A percentile compares a stretch with the other conserved stretches of the same genome.
These are phyloP conservation scores for Sinotaia quadrata DNA, from an alignment of 2,888 invertebrate species.

Conservation along the genomic window DNA sequence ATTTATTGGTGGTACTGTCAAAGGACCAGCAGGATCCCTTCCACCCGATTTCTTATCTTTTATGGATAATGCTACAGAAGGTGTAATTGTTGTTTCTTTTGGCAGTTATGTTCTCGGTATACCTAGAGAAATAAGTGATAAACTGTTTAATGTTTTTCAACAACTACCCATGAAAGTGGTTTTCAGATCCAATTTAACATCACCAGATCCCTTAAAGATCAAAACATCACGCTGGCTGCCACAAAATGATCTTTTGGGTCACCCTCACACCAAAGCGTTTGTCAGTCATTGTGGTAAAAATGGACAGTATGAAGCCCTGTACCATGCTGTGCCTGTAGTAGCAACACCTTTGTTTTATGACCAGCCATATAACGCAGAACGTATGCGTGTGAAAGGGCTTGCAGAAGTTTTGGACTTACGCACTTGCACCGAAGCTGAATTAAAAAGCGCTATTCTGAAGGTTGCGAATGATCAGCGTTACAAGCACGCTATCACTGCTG, in stretches of 20 bases:
- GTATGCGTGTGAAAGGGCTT: constrained; percentile 26
- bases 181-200: constrained; percentile 33
- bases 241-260: constrained; percentile 52
- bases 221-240: constrained; percentile 46
- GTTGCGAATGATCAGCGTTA: constrained; percentile 22
- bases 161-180: constrained; percentile 36
- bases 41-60: constrained; percentile 34
- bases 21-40: constrained; percentile 37
- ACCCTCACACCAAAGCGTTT: constrained; percentile 45
- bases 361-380: constrained; percentile 32
- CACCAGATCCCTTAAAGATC: constrained; percentile 36
- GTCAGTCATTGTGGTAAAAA: constrained; percentile 56
- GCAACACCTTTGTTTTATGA: constrained; percentile 48
- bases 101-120: constrained; percentile 36
- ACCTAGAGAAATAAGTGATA: constrained; percentile 20
- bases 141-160: constrained; percentile 31
- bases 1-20: constrained; percentile 44
- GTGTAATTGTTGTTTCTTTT: constrained; percentile 46
- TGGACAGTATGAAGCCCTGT: constrained; percentile 53
- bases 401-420: constrained; percentile 22
- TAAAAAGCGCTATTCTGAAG: constrained; percentile 18
- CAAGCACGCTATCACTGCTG: constrained; percentile 27
- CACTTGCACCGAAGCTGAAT: constrained; percentile 18
- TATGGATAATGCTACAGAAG: constrained; percentile 32
- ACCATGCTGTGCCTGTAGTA: constrained; percentile 54